A percentile compares a stretch with the other conserved stretches of the same genome.
These are phyloP conservation scores for Pachymerium ferrugineum DNA, from an alignment of 2,888 invertebrate genomes.

Conservation along the genomic window DNA sequence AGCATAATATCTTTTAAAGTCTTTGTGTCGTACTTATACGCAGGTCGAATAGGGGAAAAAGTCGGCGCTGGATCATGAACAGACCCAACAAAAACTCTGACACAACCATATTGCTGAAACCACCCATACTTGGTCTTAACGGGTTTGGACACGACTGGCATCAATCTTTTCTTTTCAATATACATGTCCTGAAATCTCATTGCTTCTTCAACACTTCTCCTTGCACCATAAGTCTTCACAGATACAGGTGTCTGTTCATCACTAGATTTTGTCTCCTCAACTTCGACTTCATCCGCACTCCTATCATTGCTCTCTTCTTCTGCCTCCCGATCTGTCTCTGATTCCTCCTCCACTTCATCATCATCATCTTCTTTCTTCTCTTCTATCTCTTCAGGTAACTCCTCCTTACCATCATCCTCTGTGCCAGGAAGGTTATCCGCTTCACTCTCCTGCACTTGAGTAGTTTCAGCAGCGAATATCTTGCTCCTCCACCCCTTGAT, in stretches of 20 bases:
- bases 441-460: background rate
- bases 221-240: background rate
- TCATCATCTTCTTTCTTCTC: background rate
- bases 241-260: too few species aligned
- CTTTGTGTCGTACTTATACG: background rate
- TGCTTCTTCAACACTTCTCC: background rate
- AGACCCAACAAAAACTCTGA: background rate
- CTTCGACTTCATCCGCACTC: background rate
- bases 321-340: background rate
- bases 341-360: background rate
- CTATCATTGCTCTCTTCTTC: background rate
- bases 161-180: background rate
- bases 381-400: background rate
- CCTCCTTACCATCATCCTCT: background rate
- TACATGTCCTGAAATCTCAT: background rate
- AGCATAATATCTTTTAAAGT: background rate
- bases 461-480: conserved; percentile 33
- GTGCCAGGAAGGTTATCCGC: too few species aligned
- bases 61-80: background rate
- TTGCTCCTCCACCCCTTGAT: conserved; percentile 45
- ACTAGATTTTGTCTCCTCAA: too few species aligned
- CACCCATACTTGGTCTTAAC: conserved; percentile 24
- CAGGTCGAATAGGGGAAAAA: background rate
- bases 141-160: background rate
- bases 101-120: conserved; percentile 23